A percentile compares a stretch with the other conserved stretches of the same genome.
Evolutionary conservation across 1,140 invertebrate species (phyloP).

Genomic region (Temnothorax curvispinosus): DNA sequence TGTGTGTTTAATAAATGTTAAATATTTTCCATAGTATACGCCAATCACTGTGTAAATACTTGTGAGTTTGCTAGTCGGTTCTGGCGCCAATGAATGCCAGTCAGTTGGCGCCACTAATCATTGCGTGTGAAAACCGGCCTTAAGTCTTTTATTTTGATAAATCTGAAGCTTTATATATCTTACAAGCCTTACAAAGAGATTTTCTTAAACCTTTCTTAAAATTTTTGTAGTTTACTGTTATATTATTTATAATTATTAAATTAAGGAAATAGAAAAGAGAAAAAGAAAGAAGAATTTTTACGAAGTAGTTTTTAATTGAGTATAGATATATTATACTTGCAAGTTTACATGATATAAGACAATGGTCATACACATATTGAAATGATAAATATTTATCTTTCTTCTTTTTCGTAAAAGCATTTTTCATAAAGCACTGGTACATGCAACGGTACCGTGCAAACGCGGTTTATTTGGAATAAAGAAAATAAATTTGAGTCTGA

Average conservation of each 20-base stretch:
- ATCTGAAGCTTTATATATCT: not conserved
- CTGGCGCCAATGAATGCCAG: no score
- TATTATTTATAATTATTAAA: conserved; percentile 14
- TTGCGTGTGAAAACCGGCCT: no score
- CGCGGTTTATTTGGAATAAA: conserved; percentile 18
- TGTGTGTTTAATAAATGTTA: no score
- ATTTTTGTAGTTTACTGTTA: not conserved
- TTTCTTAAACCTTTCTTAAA: not conserved
- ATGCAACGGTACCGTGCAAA: conserved; percentile 13
- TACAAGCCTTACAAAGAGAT: not conserved
- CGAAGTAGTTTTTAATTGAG: not conserved
- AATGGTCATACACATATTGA: not conserved
- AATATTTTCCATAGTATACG: no score
- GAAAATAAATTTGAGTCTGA: conserved; percentile 58
- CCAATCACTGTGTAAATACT: no score
- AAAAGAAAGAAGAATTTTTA: conserved; percentile 6
- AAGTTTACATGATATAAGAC: not conserved
- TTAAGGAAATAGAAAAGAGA: not conserved
- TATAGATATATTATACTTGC: not conserved
- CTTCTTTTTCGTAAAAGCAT: not conserved
- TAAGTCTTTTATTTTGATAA: conserved; percentile 69
- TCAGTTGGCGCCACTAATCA: no score
- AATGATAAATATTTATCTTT: not conserved
- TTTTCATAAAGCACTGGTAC: conserved; percentile 22
- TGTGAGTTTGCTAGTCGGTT: no score